Evolutionary conservation across 2,888 invertebrate genomes (phyloP).

Genomic region (Aproaerema taeniolella): DNA sequence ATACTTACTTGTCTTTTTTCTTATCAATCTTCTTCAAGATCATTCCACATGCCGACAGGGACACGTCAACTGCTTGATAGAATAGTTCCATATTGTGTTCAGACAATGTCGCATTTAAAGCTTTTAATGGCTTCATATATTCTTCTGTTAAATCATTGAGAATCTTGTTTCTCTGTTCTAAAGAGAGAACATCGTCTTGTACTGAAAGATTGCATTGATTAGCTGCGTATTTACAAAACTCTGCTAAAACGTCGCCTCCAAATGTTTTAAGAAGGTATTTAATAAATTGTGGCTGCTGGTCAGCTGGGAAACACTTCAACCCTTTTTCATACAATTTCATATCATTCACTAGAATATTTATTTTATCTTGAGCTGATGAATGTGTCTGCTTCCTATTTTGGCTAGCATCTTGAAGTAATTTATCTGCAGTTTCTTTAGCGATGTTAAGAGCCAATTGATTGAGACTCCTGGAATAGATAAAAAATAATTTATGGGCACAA

Average conservation of each 20-base stretch:
- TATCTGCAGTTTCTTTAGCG: slow-evolving; percentile 86
- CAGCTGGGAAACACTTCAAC: slow-evolving; percentile 78
- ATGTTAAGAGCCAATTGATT: slow-evolving; percentile 81
- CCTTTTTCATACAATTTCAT: slow-evolving; percentile 90
- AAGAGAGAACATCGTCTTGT: slow-evolving; percentile 77
- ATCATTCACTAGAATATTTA: slow-evolving; percentile 85
- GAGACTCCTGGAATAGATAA: slow-evolving; percentile 57
- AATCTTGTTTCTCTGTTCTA: slow-evolving; percentile 84
- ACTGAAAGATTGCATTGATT: slow-evolving; percentile 82
- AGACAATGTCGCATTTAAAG: slow-evolving; percentile 82
- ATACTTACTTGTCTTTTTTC: slow-evolving; percentile 83
- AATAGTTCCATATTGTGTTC: slow-evolving; percentile 88
- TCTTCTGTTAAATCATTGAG: slow-evolving; percentile 82
- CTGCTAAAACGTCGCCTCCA: slow-evolving; percentile 88
- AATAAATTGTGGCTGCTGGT: slow-evolving; percentile 81
- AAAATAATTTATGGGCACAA: too few species aligned
- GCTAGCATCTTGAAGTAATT: slow-evolving; percentile 83
- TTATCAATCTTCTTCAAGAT: slow-evolving; percentile 93
- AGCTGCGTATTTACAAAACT: slow-evolving; percentile 87
- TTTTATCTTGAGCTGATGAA: slow-evolving; percentile 88
- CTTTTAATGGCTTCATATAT: slow-evolving; percentile 80
- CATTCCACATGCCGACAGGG: slow-evolving; percentile 85
- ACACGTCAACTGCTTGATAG: slow-evolving; percentile 83
- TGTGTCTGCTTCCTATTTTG: slow-evolving; percentile 86
- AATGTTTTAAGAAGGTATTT: slow-evolving; percentile 92